A percentile compares a stretch with the other conserved stretches of the same genome.
These are phyloP conservation scores for Xylota segnis DNA, from an alignment of 2,888 invertebrate genomes.

Conservation along the genomic window DNA sequence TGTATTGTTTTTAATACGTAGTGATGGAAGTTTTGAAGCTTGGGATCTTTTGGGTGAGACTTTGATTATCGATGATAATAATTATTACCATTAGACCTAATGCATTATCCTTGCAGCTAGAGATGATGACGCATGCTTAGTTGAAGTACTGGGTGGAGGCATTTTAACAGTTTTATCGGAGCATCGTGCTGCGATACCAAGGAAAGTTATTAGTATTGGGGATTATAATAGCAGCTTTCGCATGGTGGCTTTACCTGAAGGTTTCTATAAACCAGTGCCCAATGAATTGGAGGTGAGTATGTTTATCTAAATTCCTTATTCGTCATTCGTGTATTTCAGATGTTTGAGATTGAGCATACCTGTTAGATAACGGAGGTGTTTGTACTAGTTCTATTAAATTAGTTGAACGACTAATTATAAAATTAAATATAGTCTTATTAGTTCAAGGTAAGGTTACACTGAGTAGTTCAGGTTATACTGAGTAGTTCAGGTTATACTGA, in stretches of 20 bases:
- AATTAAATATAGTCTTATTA: no score
- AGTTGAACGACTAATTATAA: no score
- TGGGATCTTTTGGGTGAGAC: constrained; percentile 90
- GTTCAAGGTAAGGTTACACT: no score
- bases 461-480: no score
- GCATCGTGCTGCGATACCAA: constrained; percentile 86
- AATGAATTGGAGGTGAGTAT: constrained; percentile 83
- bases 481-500: no score
- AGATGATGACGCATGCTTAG: constrained; percentile 87
- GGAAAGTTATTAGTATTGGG: constrained; percentile 88
- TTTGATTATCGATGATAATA: background rate
- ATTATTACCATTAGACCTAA: background rate
- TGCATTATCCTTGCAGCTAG: constrained; percentile 79
- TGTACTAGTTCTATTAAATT: no score
- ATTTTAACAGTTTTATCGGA: constrained; percentile 88
- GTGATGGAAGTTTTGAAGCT: constrained; percentile 91
- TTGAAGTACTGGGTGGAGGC: constrained; percentile 88
- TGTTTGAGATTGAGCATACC: no score
- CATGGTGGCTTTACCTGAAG: constrained; percentile 87
- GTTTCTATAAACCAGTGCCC: constrained; percentile 85
- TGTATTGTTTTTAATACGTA: constrained; percentile 89
- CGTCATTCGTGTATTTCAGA: no score
- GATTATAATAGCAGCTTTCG: constrained; percentile 89
- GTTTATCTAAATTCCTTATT: no score
- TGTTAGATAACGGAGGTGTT: no score